These are phyloP conservation scores for Steinernema feltiae DNA, from an alignment of 1,140 invertebrate genomes.

Conservation along the genomic window DNA sequence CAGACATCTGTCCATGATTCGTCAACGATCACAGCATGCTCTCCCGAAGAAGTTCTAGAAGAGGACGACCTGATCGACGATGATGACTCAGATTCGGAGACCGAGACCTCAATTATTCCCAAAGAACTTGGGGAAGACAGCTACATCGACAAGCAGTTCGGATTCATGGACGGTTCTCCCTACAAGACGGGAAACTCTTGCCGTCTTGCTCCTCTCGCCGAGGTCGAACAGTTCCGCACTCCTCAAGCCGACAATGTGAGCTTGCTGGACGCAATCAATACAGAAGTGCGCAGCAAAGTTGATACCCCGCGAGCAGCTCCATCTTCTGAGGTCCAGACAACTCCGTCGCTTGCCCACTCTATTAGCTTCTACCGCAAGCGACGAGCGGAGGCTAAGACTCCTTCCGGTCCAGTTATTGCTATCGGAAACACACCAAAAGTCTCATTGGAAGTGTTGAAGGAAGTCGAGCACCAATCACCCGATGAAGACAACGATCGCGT, in stretches of 20 bases:
- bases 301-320: not conserved
- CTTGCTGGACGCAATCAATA: not conserved
- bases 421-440: not conserved
- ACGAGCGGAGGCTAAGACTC: not conserved
- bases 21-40: not conserved
- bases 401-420: not conserved
- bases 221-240: not conserved
- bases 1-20: not conserved
- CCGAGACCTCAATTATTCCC: not conserved
- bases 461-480: not conserved
- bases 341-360: not conserved
- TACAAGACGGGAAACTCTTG: not conserved
- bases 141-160: not conserved
- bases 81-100: not conserved
- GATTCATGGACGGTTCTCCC: not conserved
- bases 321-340: not conserved
- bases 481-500: not conserved
- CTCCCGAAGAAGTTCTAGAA: not conserved
- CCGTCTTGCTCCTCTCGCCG: not conserved
- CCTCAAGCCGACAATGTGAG: not conserved
- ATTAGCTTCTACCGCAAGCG: conserved; percentile 8
- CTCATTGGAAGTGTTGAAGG: not conserved
- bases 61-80: not conserved
- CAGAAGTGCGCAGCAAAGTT: not conserved
- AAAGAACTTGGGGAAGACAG: not conserved